phyloP scores from a whole-genome alignment of 2,113 vertebrate species.

The Cololabis saira region DNA sequence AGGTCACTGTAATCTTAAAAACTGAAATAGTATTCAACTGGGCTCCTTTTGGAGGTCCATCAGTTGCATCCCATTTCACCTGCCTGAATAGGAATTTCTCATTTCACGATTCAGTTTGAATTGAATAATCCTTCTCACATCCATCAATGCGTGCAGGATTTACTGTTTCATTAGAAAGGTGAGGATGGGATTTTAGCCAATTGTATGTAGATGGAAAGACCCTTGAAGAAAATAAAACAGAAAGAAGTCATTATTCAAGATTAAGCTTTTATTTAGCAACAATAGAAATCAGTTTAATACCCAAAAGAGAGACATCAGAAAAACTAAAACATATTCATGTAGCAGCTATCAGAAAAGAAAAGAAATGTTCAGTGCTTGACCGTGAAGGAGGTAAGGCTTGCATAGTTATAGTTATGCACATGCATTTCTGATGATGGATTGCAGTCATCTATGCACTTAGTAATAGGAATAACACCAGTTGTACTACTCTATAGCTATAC shows the following conservation, averaged over 20 bases:
- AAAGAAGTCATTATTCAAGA: slow-evolving; percentile 15
- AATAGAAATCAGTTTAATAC: slow-evolving; percentile 71
- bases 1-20: too few relatives aligned
- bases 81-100: too few relatives aligned
- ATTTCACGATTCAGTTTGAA: too few relatives aligned
- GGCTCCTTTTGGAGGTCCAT: too few relatives aligned
- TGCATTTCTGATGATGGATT: slow-evolving; percentile 44
- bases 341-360: slow-evolving; percentile 45
- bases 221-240: too few relatives aligned
- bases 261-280: slow-evolving; percentile 79
- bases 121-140: too few relatives aligned
- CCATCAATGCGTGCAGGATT: too few relatives aligned
- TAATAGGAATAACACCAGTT: slow-evolving; percentile 29
- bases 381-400: slow-evolving; percentile 61
- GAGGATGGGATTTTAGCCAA: too few relatives aligned
- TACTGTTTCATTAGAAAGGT: too few relatives aligned
- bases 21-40: too few relatives aligned
- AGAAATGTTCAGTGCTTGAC: slow-evolving; percentile 39
- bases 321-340: slow-evolving; percentile 11
- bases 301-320: slow-evolving; percentile 34
- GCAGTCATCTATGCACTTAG: slow-evolving; percentile 29
- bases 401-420: slow-evolving; percentile 68
- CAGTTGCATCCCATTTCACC: too few relatives aligned
- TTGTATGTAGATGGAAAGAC: too few relatives aligned
- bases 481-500: slow-evolving; percentile 29